phyloP scores from a whole-genome alignment of 2,113 vertebrate species.

The Gorsachius goisagi region DNA sequence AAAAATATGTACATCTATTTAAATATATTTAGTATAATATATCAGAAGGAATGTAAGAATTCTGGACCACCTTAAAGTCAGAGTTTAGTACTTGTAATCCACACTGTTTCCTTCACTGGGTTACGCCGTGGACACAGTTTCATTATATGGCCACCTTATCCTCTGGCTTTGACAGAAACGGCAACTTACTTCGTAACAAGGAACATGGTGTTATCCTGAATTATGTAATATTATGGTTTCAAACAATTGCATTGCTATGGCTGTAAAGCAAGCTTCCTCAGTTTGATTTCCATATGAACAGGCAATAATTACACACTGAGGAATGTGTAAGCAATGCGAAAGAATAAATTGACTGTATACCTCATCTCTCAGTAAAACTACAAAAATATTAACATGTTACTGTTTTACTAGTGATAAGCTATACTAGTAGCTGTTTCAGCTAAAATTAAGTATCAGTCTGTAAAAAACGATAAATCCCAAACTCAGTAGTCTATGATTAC shows the following conservation, averaged over 20 bases:
- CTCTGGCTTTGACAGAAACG: neutral
- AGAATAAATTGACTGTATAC: neutral
- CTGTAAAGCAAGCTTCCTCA: neutral
- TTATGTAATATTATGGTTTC: neutral
- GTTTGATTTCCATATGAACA: neutral
- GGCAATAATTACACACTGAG: neutral
- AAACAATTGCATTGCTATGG: neutral
- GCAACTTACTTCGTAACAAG: neutral
- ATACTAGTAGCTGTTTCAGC: neutral
- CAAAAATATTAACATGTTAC: neutral
- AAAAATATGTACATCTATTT: neutral
- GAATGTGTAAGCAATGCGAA: neutral
- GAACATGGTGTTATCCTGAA: neutral
- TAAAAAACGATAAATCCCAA: neutral
- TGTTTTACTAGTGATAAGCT: neutral
- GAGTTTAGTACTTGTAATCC: neutral
- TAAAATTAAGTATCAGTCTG: neutral
- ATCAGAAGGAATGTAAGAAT: neutral
- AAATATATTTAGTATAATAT: neutral
- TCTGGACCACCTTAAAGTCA: neutral
- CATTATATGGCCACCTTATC: neutral
- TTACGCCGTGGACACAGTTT: neutral
- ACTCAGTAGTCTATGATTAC: neutral
- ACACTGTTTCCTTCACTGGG: neutral
- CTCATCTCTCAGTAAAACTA: neutral